These are phyloP conservation scores for Seira ritae DNA, from an alignment of 2,888 invertebrate genomes.

Conservation along the genomic window DNA sequence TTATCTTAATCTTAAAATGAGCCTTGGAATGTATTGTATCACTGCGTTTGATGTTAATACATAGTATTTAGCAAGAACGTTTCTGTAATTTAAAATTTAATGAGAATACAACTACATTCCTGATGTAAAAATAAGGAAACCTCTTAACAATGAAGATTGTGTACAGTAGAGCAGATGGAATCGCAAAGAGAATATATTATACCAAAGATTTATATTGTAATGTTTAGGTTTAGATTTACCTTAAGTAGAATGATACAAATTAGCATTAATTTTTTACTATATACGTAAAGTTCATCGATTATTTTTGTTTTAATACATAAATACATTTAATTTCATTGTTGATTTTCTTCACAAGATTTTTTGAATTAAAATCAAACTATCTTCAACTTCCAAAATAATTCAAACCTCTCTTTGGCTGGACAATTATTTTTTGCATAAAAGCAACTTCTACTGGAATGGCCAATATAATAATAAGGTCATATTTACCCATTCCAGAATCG, in stretches of 20 bases:
- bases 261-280: constrained; percentile 9
- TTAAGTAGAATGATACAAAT: background rate
- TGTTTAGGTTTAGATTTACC: constrained; percentile 20
- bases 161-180: background rate
- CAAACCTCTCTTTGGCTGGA: too few relatives aligned
- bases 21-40: background rate
- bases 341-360: background rate
- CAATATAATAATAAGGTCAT: too few relatives aligned
- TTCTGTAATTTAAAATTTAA: background rate
- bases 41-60: background rate
- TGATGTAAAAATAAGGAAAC: background rate
- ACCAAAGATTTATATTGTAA: constrained; percentile 44
- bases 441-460: too few relatives aligned
- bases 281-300: background rate
- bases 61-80: constrained; percentile 12
- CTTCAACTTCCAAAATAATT: background rate
- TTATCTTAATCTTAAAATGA: background rate
- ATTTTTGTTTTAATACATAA: constrained; percentile 7
- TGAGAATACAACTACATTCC: constrained; percentile 42
- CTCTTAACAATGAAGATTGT: background rate
- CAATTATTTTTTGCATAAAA: too few relatives aligned
- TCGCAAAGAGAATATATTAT: constrained; percentile 21
- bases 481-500: too few relatives aligned
- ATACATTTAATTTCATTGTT: background rate
- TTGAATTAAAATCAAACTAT: background rate